Evolutionary conservation across 2,797 vertebrate genomes (phyloP).

Genomic region (Hoplostethus mediterraneus): DNA sequence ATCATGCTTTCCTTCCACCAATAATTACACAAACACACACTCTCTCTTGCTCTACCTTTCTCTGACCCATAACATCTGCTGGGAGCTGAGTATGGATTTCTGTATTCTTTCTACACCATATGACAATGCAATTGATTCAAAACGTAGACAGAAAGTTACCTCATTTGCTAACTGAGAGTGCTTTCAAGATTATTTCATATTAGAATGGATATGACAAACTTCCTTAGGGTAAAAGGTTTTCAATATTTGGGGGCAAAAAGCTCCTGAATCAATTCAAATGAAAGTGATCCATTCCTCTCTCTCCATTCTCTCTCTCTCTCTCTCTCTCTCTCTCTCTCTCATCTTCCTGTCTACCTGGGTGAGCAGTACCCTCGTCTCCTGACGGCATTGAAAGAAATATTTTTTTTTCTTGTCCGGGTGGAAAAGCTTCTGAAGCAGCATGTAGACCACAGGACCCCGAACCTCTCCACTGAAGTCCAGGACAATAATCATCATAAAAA

Average conservation of each 20-base stretch:
- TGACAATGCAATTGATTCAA: background rate
- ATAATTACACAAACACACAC: too few relatives aligned
- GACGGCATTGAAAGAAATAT: constrained; percentile 25
- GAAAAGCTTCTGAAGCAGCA: too few relatives aligned
- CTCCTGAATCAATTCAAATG: background rate
- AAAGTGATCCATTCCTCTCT: background rate
- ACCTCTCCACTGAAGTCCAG: background rate
- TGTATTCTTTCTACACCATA: background rate
- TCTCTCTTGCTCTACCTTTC: too few relatives aligned
- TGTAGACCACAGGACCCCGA: too few relatives aligned
- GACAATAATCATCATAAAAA: constrained; percentile 9
- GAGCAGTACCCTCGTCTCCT: background rate
- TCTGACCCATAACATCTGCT: too few relatives aligned
- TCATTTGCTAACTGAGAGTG: too few relatives aligned
- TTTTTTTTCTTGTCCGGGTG: too few relatives aligned
- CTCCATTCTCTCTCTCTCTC: background rate
- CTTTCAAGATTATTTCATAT: background rate
- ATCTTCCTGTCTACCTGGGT: background rate
- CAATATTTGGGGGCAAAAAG: background rate
- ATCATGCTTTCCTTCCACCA: background rate
- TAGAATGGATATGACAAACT: background rate
- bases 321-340: background rate
- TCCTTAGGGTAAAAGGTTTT: too few relatives aligned
- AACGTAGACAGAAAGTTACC: background rate
- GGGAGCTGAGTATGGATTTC: too few relatives aligned